Evolutionary conservation across 2,888 invertebrate genomes (phyloP), one percentile per base, ranked within the genome.

Genomic region (Pammene fasciana): DNA sequence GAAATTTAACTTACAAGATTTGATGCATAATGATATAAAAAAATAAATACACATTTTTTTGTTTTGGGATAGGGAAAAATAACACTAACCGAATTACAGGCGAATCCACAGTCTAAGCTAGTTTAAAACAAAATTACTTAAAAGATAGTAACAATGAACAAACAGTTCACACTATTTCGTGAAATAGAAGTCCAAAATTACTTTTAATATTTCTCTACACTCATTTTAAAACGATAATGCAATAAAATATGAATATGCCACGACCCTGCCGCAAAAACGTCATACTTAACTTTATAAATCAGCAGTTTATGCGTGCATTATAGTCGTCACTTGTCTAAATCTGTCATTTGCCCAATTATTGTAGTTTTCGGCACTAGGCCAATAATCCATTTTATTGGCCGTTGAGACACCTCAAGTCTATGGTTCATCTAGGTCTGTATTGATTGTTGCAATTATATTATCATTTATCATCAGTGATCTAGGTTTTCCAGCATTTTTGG

Each of bases 271-370:
- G 34, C 34, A 10, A 26, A 54, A 34, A 64, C 18, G 43, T 36
- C 46, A 67, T 61, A 50, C 10, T 54, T 62, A 41, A 65, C 16
- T 52, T 55, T 52, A 60, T 59, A 70, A 59, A 60, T 57, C 26
- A 14, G 65, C 46, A 48, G 43, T 70, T 70, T 56, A 55, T 46
- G 6, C 13, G 38, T 16, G 16, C 64, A 52, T 68, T 68, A 68
- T 64, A 11, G 62, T 45, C 41, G 10, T 41, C 13, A n/a, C 18
- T 11, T 68, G 57, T 56, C 64, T 68, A 68, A 68, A 68, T 68
- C 68, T 68, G 64, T 68, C 68, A 68, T 4, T 50, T 36, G 14
- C 7, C 50, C 52, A 65, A 68, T 68, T 65, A 64, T 64, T 57
- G 56, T n/a, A n/a, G 57, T 38, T 34, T 48, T 50, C 57, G 68